These are phyloP conservation scores for Myiotriccus ornatus DNA, from an alignment of 2,797 vertebrate species.

Conservation along the genomic window DNA sequence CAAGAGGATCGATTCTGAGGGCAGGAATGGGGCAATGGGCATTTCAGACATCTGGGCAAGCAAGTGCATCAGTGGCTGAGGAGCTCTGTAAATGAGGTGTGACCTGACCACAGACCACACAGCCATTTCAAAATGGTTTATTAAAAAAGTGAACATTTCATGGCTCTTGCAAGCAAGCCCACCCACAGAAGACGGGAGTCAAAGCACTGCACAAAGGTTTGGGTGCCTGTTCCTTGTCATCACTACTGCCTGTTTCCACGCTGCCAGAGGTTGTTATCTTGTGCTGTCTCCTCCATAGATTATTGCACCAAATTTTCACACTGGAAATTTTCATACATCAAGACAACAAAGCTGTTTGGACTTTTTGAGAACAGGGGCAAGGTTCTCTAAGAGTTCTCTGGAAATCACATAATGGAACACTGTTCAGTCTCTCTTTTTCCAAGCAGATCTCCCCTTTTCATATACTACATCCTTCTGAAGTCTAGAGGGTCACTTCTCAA, in stretches of 20 bases:
- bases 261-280: not conserved
- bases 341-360: not conserved
- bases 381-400: not conserved
- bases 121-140: not conserved
- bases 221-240: not conserved
- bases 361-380: not conserved
- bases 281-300: not conserved
- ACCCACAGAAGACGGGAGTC: not conserved
- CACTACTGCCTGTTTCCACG: not conserved
- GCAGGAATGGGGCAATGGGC: not conserved
- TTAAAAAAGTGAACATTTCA: not conserved
- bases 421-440: not conserved
- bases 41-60: not conserved
- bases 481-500: not conserved
- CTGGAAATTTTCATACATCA: not conserved
- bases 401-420: not conserved
- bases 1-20: not conserved
- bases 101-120: not conserved
- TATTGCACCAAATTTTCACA: not conserved
- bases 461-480: not conserved
- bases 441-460: not conserved
- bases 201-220: not conserved
- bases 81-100: not conserved
- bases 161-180: not conserved
- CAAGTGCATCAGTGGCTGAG: not conserved